These are phyloP conservation scores for Pachypeltis micranthus DNA, from an alignment of 1,140 invertebrate species.

Conservation along the genomic window DNA sequence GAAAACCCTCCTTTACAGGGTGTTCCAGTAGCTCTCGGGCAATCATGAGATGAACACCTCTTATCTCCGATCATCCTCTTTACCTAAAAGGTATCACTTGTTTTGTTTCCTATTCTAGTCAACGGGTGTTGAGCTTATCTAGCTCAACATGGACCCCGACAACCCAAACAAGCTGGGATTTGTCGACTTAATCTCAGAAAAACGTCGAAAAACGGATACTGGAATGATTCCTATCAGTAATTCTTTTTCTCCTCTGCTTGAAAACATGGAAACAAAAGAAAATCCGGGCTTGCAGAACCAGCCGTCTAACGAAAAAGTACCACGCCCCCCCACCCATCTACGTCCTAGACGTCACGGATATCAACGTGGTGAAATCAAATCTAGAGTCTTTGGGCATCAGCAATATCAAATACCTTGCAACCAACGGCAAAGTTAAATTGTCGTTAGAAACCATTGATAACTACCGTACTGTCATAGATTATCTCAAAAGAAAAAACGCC, in stretches of 20 bases:
- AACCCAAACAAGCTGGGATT: slow-evolving; percentile 3
- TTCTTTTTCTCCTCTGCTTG: neutral
- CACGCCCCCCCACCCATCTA: slow-evolving; percentile 3
- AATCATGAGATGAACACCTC: too few relatives aligned
- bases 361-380: neutral
- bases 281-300: neutral
- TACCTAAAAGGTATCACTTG: too few relatives aligned
- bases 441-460: neutral
- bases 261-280: slow-evolving; percentile 1
- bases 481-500: neutral
- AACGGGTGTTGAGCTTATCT: too few relatives aligned
- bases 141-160: neutral
- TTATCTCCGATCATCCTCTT: too few relatives aligned
- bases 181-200: neutral
- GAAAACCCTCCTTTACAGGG: too few relatives aligned
- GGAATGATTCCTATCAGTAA: neutral
- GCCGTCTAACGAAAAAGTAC: neutral
- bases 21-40: too few relatives aligned
- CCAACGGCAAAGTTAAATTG: neutral
- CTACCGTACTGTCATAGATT: neutral
- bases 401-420: neutral
- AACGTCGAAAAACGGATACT: neutral
- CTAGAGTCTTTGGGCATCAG: neutral
- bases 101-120: too few relatives aligned
- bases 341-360: neutral